Conservation (phyloP, 2,113 vertebrate species). For the Xyrauchen texanus region DNA sequence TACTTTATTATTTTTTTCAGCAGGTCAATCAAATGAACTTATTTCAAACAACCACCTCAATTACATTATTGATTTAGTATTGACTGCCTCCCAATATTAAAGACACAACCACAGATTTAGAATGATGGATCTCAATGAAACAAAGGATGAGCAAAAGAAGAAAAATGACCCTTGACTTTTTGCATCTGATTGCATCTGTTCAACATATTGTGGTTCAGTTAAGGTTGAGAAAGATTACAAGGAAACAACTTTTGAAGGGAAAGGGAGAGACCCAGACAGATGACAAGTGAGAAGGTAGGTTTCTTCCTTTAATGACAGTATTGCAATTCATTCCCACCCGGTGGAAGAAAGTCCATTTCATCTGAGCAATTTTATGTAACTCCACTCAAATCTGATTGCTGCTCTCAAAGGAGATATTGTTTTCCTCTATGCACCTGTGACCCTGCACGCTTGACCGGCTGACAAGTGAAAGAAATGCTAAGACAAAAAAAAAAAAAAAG, state of each 20-base stretch:
- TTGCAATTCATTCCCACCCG: conserved; percentile 45
- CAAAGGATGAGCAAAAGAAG: background rate
- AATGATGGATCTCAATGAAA: conserved; percentile 9
- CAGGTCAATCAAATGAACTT: background rate
- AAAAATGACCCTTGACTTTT: conserved; percentile 8
- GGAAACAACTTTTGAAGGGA: conserved; percentile 36
- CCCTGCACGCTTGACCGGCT: conserved; percentile 1
- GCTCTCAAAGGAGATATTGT: conserved; percentile 60
- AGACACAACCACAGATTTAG: conserved; percentile 12
- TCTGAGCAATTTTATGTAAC: conserved; percentile 55
- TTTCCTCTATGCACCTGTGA: conserved; percentile 56
- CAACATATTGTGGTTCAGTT: conserved; percentile 15
- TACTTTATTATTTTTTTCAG: too few relatives aligned
- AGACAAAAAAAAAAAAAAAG: background rate
- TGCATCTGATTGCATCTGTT: conserved; percentile 27
- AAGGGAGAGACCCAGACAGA: conserved; percentile 2
- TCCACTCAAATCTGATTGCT: conserved; percentile 53
- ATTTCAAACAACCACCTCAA: conserved; percentile 7
- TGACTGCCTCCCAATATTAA: background rate
- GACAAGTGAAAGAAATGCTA: conserved; percentile 8
- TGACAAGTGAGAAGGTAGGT: conserved; percentile 28
- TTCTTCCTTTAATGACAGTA: conserved; percentile 45
- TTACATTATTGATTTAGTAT: conserved; percentile 16
- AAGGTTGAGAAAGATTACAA: conserved; percentile 9
- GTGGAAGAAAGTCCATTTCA: conserved; percentile 49